These are phyloP conservation scores for Bombus haemorrhoidalis DNA, from an alignment of 1,140 invertebrate species.

Conservation along the genomic window DNA sequence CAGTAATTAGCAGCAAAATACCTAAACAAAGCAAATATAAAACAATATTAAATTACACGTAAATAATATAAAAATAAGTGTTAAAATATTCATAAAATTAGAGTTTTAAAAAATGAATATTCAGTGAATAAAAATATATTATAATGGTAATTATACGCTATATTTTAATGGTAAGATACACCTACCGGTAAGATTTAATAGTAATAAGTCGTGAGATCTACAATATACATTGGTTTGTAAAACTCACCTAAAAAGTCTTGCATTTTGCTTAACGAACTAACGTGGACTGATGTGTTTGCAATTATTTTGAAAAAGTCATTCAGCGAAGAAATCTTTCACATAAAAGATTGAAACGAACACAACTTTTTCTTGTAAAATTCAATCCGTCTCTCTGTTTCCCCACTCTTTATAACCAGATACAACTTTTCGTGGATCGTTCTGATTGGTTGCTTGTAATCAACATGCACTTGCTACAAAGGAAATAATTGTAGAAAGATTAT, in stretches of 20 bases:
- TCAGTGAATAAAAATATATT: slow-evolving; percentile 3
- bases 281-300: not conserved
- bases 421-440: slow-evolving; percentile 77
- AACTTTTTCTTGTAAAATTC: slow-evolving; percentile 67
- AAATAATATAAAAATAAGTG: slow-evolving; percentile 6
- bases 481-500: not conserved
- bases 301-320: slow-evolving; percentile 11
- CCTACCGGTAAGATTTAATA: slow-evolving; percentile 20
- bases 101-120: not conserved
- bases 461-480: slow-evolving; percentile 9
- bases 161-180: slow-evolving; percentile 1
- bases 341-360: slow-evolving; percentile 22
- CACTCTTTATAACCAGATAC: slow-evolving; percentile 40
- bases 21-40: slow-evolving; percentile 39
- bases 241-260: slow-evolving; percentile 42
- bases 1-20: slow-evolving; percentile 66
- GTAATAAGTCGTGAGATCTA: not conserved
- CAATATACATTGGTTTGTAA: not conserved
- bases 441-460: slow-evolving; percentile 75
- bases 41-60: slow-evolving; percentile 6
- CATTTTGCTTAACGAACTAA: slow-evolving; percentile 40
- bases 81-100: slow-evolving; percentile 18
- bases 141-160: not conserved
- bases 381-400: slow-evolving; percentile 35
- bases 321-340: slow-evolving; percentile 11